Percentiles rank a stretch among this genome's conserved stretches.
Evolutionary conservation across 2,797 vertebrate genomes (phyloP).

Genomic region (Danio aesculapii): DNA sequence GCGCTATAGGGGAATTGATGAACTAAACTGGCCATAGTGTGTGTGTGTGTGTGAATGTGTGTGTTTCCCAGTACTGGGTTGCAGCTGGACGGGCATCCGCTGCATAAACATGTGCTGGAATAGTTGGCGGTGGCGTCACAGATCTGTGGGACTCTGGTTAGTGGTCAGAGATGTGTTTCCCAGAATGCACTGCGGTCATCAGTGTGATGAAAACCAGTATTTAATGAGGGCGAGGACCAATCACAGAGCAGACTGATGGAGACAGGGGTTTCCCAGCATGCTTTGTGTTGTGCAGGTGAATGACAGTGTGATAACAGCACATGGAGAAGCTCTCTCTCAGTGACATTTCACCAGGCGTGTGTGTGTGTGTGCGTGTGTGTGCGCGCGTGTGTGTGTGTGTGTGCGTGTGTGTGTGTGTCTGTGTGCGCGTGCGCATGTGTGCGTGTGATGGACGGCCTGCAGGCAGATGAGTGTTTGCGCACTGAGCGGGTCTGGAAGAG

Average conservation of each 20-base stretch:
- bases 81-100: too few species aligned
- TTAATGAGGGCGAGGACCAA: background rate
- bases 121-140: too few species aligned
- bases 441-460: conserved; percentile 79
- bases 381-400: too few species aligned
- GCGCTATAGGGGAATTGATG: too few species aligned
- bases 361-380: too few species aligned
- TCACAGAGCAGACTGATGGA: background rate
- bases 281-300: conserved; percentile 29
- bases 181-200: conserved; percentile 15
- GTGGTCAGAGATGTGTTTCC: background rate
- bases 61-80: too few species aligned
- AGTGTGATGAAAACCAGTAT: background rate
- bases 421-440: conserved; percentile 15
- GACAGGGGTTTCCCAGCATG: conserved; percentile 20
- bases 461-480: conserved; percentile 77
- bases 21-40: too few species aligned
- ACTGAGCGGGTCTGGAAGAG: conserved; percentile 76
- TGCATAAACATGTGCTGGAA: too few species aligned
- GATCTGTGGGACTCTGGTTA: too few species aligned
- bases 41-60: too few species aligned
- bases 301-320: conserved; percentile 15
- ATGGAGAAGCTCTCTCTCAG: background rate
- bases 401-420: too few species aligned
- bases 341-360: too few species aligned